These are phyloP conservation scores for Poeciliopsis prolifica DNA, from an alignment of 2,113 vertebrate genomes.

Conservation along the genomic window DNA sequence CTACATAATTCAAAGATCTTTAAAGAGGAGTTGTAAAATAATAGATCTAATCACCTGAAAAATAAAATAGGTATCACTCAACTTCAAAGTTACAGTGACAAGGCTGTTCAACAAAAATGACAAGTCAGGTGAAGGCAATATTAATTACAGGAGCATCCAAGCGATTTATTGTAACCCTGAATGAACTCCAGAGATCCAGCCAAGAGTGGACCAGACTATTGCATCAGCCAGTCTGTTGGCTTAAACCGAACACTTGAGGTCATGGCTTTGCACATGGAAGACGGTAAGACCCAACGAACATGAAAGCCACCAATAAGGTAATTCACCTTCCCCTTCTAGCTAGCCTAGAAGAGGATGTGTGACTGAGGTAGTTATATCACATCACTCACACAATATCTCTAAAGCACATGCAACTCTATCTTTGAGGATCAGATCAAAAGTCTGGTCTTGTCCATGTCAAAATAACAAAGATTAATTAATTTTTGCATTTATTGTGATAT, in stretches of 20 bases:
- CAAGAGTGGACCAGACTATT: background rate
- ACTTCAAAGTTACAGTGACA: background rate
- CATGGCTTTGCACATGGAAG: slow-evolving; percentile 46
- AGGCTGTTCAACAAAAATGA: background rate
- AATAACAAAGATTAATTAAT: background rate
- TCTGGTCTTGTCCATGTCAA: background rate
- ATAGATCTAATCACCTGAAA: background rate
- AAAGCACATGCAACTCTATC: slow-evolving; percentile 2
- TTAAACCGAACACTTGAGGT: slow-evolving; percentile 54
- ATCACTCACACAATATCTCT: slow-evolving; percentile 11
- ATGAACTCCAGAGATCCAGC: background rate
- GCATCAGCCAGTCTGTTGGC: slow-evolving; percentile 43
- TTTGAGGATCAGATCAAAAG: background rate
- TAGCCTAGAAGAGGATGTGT: slow-evolving; percentile 11
- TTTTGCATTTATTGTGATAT: background rate
- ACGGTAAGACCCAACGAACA: slow-evolving; percentile 23
- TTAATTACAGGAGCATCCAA: background rate
- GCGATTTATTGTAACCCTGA: background rate
- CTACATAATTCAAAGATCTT: too few species aligned
- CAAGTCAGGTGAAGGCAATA: background rate
- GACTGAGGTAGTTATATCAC: slow-evolving; percentile 44
- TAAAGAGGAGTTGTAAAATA: too few species aligned
- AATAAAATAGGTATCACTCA: background rate
- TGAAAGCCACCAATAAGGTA: slow-evolving; percentile 42
- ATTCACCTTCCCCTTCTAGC: slow-evolving; percentile 17